Evolutionary conservation across 1,140 invertebrate genomes (phyloP).

Genomic region (Trichonephila clavipes): DNA sequence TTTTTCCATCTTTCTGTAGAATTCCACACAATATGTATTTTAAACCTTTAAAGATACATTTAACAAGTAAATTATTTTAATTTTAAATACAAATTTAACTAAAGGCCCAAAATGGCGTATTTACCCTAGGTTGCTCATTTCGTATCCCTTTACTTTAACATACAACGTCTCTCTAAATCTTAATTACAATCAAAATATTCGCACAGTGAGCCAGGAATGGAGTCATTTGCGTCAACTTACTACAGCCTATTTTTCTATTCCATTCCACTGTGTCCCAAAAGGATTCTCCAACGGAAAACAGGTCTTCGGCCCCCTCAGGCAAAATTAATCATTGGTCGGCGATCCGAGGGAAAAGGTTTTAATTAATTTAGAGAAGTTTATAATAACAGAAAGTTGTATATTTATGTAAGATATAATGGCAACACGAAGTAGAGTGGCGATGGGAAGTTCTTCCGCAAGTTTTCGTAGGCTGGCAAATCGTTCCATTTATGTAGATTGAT

Average conservation of each 20-base stretch:
- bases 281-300: conserved; percentile 47
- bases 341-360: conserved; percentile 63
- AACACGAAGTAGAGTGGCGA: background rate
- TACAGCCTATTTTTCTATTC: conserved; percentile 49
- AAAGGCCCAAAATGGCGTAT: conserved; percentile 8
- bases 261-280: background rate
- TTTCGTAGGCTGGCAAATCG: conserved; percentile 11
- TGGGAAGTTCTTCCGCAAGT: background rate
- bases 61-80: too few species aligned
- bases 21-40: too few species aligned
- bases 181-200: conserved; percentile 73
- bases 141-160: background rate
- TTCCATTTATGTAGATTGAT: conserved; percentile 54
- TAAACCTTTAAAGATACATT: too few species aligned
- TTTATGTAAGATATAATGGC: conserved; percentile 54
- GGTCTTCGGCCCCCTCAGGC: conserved; percentile 30
- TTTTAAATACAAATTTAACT: background rate
- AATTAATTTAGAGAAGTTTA: conserved; percentile 75
- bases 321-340: conserved; percentile 70
- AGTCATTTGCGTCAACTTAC: conserved; percentile 53
- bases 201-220: conserved; percentile 16
- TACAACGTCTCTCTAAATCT: conserved; percentile 10
- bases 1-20: too few species aligned
- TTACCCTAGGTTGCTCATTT: background rate
- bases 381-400: conserved; percentile 73